phyloP scores from a whole-genome alignment of 2,888 invertebrate genomes.

The Pyrocoelia pectoralis region DNA sequence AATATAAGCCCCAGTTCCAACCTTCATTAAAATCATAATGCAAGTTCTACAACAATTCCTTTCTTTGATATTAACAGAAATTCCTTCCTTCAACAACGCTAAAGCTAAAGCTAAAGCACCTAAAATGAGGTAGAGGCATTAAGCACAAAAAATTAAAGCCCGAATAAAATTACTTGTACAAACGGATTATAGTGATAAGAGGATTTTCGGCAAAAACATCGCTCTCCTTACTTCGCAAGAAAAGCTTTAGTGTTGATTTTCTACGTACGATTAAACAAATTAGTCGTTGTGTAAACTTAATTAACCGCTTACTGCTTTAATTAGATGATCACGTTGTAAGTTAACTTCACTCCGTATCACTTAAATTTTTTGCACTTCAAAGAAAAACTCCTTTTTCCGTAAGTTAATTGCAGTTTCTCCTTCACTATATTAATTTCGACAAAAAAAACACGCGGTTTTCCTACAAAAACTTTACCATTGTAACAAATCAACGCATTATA shows the following conservation, averaged over 20 bases:
- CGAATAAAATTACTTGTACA: conserved; percentile 1
- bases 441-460: no score
- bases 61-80: background rate
- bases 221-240: background rate
- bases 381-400: background rate
- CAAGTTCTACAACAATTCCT: background rate
- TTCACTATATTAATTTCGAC: no score
- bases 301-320: conserved; percentile 16
- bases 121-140: background rate
- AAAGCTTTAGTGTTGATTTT: conserved; percentile 18
- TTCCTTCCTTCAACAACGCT: background rate
- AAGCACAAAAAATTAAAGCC: background rate
- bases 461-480: no score
- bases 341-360: background rate
- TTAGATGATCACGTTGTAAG: background rate
- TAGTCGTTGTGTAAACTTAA: conserved; percentile 28
- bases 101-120: background rate
- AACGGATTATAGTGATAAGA: background rate
- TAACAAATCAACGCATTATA: no score
- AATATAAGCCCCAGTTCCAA: background rate
- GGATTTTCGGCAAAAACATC: background rate
- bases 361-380: background rate
- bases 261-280: conserved; percentile 27
- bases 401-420: no score
- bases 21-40: background rate